Evolutionary conservation across 2,113 vertebrate species (phyloP), one percentile per base, ranked within the genome.

Genomic region (Paracanthobrama guichenoti): DNA sequence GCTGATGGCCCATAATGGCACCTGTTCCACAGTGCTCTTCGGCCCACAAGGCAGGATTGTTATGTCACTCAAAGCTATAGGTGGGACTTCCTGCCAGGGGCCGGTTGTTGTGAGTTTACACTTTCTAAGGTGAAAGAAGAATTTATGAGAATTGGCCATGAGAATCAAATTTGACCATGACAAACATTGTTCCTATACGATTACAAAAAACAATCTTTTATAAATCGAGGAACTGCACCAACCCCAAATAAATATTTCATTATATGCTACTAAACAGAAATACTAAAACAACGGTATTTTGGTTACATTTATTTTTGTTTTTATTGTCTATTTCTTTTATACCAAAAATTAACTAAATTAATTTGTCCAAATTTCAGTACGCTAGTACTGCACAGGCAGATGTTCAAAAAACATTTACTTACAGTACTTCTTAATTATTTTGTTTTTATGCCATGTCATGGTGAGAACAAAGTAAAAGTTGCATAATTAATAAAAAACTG

Each of bases 11-110:
- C 98, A 99, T 66, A 99, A 91, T 0, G 97, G 94, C 13, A 97
- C 89, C 73, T 90, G 85, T 42, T 95, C 94, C 82, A 93, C 91
- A 0, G 50, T 86, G 73, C 77, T 91, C 83, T 91, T 91, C 55
- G 91, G 90, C 1, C 93, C 91, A 79, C 92, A 94, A 0, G 96
- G 95, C 81, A 96, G 94, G 89, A 99, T 93, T 87, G 96, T 97
- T 86, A 99, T 92, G 3, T 98, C 97, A 85, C 94, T 93, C n/a
- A 99, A 93, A 12, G 94, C 59, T 0, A 98, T 93, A 31, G 98
- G 97, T 28, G 95, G 95, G 72, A 98, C 94, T 92, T 98, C 98
- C 90, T 96, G 95, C 98, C 98, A 99, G 0, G 98, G 98, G 80
- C 98, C 98, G 0, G 93, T 97, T 60, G 97, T 99, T 83, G 96